Base-by-base conservation (phyloP, 35 echinoderm and acorn worm genomes). In the Eucidaris tribuloides region DNA sequence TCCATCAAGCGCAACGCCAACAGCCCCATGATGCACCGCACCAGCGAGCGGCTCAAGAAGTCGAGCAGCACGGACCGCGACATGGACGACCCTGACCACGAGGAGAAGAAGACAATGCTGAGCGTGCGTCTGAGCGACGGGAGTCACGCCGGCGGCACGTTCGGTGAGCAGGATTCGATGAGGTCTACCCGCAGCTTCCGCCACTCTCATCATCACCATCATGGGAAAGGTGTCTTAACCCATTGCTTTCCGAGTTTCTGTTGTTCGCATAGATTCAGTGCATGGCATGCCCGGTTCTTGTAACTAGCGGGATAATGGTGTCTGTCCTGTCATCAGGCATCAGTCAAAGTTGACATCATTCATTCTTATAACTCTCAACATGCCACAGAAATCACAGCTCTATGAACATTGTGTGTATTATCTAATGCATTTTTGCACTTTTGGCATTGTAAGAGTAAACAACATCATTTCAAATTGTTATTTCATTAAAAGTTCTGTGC, bases 1-100 rank as follows among this genome's bases (percentile, higher is more conserved):
- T 95, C 92, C 54, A 96, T 96, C 57, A 91, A 96, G 50, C 84
- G 89, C 50, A 96, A 85, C 76, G 85, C 89, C 68, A 96, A 96
- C 62, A 91, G 93, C 38, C 89, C 93, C 5, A 96, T 96, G 93
- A 81, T 91, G 45, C 88, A 96, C 57, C 88, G 93, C 20, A 86
- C 91, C 89, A 96, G 93, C 76, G 93, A 91, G 36, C 65, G 89
- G 33, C 62, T 88, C 42, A 91, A 96, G 54, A 96, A 86, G 74
- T 68, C 83, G 15, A 78, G 48, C 49, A 85, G 54, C 57, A 37
- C 82, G 3, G 81, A 87, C 7, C 58, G 57, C 5, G 82, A 91
- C 54, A 44, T 65, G 2, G 77, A 82, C 68, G 81, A 96, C 46
- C 71, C 65, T 5, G 89, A 96, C 38, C 77, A 96, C 58, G 89